These are phyloP conservation scores for Mactra quadrangularis DNA, from an alignment of 1,140 invertebrate species.

Conservation along the genomic window DNA sequence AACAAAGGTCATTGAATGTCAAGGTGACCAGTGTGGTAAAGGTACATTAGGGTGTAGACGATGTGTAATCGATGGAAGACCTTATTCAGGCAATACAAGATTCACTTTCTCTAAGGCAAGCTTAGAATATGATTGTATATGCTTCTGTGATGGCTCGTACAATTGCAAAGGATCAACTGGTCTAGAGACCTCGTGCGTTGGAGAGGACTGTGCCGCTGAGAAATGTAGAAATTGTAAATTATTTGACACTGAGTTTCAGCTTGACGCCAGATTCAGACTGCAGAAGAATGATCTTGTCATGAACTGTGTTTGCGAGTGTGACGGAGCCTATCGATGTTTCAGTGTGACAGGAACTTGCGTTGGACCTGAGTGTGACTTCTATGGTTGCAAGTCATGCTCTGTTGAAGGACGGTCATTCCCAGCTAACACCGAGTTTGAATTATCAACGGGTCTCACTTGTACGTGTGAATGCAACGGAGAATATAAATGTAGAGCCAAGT, in stretches of 20 bases:
- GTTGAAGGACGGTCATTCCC: constrained; percentile 26
- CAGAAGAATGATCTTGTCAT: constrained; percentile 37
- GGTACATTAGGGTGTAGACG: constrained; percentile 59
- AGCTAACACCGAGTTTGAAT: constrained; percentile 30
- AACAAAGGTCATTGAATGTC: constrained; percentile 14
- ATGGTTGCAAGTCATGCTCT: constrained; percentile 48
- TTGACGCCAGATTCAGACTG: constrained; percentile 49
- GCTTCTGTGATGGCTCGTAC: constrained; percentile 72
- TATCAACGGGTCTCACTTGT: constrained; percentile 26
- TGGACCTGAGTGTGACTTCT: constrained; percentile 38
- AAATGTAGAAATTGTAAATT: constrained; percentile 41
- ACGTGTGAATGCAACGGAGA: constrained; percentile 48
- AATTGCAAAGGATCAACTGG: constrained; percentile 59
- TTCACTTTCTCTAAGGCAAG: constrained; percentile 68
- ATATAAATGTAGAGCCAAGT: constrained; percentile 32
- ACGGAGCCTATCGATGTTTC: constrained; percentile 57
- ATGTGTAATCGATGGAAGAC: constrained; percentile 66
- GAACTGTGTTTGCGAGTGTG: constrained; percentile 62
- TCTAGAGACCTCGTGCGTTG: constrained; percentile 38
- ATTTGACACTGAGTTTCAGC: constrained; percentile 20
- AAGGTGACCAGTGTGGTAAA: constrained; percentile 41
- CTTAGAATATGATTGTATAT: constrained; percentile 66
- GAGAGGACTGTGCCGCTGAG: constrained; percentile 29
- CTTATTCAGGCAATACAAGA: constrained; percentile 65
- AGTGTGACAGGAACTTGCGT: constrained; percentile 37